Conservation (phyloP, 2,888 invertebrate species). For the Hololepta plana region DNA sequence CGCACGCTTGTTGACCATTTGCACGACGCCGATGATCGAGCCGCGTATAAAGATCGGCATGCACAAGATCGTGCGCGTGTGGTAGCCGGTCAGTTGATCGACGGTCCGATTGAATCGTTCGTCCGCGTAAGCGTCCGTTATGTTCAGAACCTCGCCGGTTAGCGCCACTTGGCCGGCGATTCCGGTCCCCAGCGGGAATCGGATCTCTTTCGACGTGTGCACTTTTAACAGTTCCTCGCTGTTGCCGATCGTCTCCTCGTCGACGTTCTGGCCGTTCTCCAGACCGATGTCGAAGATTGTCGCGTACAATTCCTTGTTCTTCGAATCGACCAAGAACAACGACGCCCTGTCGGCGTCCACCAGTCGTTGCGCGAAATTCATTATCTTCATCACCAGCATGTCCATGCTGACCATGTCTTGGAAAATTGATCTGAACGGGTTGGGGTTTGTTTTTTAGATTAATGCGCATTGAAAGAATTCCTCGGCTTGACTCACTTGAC, state of each 20-base stretch:
- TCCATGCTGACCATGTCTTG: constrained; percentile 79
- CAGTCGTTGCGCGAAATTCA: constrained; percentile 65
- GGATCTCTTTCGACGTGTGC: constrained; percentile 33
- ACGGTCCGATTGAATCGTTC: constrained; percentile 54
- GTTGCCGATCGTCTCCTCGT: constrained; percentile 3
- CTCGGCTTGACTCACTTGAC: constrained; percentile 45
- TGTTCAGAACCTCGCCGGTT: constrained; percentile 64
- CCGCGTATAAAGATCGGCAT: constrained; percentile 75
- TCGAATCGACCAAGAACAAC: constrained; percentile 59
- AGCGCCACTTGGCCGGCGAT: constrained; percentile 61
- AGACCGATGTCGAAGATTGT: constrained; percentile 58
- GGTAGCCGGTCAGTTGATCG: constrained; percentile 48
- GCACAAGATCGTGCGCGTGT: constrained; percentile 59
- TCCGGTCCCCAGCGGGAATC: constrained; percentile 59
- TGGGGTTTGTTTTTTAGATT: not conserved
- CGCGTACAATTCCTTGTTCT: constrained; percentile 58
- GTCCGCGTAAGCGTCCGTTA: constrained; percentile 67
- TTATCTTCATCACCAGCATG: constrained; percentile 60
- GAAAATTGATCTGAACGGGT: constrained; percentile 50
- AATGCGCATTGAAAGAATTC: not conserved
- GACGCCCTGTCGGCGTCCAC: constrained; percentile 74
- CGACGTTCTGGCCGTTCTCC: constrained; percentile 15
- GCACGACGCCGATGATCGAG: constrained; percentile 62
- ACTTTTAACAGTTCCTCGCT: constrained; percentile 11
- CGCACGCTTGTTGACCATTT: constrained; percentile 62